Conservation (phyloP, 2,113 vertebrate genomes). For the Ia io region DNA sequence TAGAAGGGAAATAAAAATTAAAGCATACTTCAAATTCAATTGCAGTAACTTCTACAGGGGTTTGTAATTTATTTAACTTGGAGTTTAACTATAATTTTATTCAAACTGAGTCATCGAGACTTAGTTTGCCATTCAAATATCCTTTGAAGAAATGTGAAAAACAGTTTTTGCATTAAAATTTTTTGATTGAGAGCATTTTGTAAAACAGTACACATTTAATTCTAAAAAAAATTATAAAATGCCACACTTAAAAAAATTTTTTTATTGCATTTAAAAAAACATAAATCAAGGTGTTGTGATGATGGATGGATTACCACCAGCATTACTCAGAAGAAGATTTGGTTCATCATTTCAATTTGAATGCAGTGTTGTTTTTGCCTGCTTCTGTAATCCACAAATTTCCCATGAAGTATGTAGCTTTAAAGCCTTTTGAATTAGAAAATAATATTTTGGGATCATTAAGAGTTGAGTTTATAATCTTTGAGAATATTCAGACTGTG, state of each 20-base stretch:
- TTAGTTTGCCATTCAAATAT: constrained; percentile 16
- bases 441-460: background rate
- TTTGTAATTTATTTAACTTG: constrained; percentile 5
- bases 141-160: constrained; percentile 23
- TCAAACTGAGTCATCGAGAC: background rate
- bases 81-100: constrained; percentile 37
- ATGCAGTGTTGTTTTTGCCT: background rate
- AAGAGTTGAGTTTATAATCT: background rate
- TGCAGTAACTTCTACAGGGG: background rate
- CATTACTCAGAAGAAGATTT: background rate
- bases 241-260: background rate
- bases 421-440: background rate
- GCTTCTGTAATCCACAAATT: background rate
- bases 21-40: background rate
- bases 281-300: background rate
- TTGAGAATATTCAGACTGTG: background rate
- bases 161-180: background rate
- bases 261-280: background rate
- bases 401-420: background rate
- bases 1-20: constrained; percentile 6
- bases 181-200: background rate
- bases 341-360: background rate
- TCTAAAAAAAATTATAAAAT: background rate
- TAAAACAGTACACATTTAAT: background rate
- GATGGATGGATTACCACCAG: background rate